phyloP scores from a whole-genome alignment of 2,888 invertebrate species.

The Drosophila kuntzei region DNA sequence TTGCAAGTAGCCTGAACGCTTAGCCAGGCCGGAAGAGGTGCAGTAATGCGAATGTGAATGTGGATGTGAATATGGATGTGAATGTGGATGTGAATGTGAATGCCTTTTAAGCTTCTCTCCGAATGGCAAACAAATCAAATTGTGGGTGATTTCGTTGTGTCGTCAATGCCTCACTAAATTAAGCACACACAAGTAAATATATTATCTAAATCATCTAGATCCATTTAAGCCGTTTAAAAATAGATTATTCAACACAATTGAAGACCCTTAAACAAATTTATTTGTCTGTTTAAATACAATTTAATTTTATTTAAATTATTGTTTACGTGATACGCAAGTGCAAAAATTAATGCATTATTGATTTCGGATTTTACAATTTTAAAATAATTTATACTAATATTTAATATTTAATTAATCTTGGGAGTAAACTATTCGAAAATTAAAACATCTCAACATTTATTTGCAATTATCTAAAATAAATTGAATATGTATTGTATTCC shows the following conservation, averaged over 20 bases:
- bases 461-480: no score
- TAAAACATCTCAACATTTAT: no score
- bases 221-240: background rate
- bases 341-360: no score
- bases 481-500: no score
- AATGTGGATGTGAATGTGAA: constrained; percentile 7
- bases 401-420: no score
- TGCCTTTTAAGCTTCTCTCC: constrained; percentile 26
- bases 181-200: constrained; percentile 3
- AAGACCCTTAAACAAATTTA: no score
- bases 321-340: no score
- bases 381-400: no score
- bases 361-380: no score
- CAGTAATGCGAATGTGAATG: constrained; percentile 40
- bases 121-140: constrained; percentile 35
- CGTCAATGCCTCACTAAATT: background rate
- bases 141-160: background rate
- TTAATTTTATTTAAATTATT: no score
- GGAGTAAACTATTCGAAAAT: no score
- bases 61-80: background rate
- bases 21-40: constrained; percentile 59
- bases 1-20: constrained; percentile 18
- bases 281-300: no score
- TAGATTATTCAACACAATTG: background rate
- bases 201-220: background rate